A percentile compares a stretch with the other conserved stretches of the same genome.
These are phyloP conservation scores for Clarias platycephalus DNA, from an alignment of 2,797 vertebrate species.

Conservation along the genomic window DNA sequence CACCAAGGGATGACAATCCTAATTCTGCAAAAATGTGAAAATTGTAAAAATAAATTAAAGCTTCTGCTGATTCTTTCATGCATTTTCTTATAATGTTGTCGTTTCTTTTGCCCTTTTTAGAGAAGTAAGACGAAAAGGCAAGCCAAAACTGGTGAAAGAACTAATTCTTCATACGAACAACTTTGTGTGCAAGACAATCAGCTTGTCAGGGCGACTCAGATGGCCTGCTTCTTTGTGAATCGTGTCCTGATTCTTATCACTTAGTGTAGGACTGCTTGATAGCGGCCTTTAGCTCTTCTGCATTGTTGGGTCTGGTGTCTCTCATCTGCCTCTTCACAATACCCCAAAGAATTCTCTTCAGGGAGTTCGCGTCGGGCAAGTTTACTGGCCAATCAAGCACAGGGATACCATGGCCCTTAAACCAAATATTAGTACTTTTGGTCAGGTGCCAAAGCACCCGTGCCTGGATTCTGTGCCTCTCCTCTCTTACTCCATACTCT, in stretches of 20 bases:
- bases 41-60: background rate
- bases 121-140: background rate
- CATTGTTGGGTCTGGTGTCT: background rate
- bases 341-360: too few species aligned
- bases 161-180: background rate
- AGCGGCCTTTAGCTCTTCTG: too few species aligned
- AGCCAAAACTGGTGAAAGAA: background rate
- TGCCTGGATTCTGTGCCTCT: too few species aligned
- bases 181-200: background rate
- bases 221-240: conserved; percentile 2
- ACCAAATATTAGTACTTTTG: too few species aligned
- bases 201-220: background rate
- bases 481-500: too few species aligned
- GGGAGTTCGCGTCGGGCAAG: too few species aligned
- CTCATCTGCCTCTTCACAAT: too few species aligned
- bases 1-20: too few species aligned
- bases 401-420: too few species aligned
- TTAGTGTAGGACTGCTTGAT: background rate
- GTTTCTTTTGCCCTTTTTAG: background rate
- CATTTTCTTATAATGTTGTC: background rate
- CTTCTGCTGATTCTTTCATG: background rate
- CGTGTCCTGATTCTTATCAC: background rate
- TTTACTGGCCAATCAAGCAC: too few species aligned
- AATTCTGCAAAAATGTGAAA: background rate
- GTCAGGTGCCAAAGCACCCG: too few species aligned